Conservation (phyloP, 2,888 invertebrate genomes). For the Psylliodes chrysocephalus region DNA sequence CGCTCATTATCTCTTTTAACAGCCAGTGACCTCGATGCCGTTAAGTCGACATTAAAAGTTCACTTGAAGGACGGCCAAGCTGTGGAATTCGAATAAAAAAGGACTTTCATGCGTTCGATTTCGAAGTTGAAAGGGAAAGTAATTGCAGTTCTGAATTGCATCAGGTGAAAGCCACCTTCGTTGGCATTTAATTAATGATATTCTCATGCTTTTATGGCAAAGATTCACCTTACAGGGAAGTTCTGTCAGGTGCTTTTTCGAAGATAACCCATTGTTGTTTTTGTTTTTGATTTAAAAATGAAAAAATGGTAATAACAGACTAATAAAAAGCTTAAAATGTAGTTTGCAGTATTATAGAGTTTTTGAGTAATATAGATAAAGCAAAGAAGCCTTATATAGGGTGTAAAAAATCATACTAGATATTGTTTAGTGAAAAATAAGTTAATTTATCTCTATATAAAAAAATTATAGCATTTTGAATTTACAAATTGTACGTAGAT, state of each 20-base stretch:
- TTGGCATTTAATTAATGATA: conserved; percentile 20
- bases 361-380: too few relatives aligned
- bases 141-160: conserved; percentile 19
- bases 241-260: neutral
- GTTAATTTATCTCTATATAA: too few relatives aligned
- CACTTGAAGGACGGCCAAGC: conserved; percentile 6
- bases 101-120: conserved; percentile 31
- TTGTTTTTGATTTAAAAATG: too few relatives aligned
- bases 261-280: too few relatives aligned
- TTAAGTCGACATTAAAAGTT: conserved; percentile 4
- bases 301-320: too few relatives aligned
- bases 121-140: conserved; percentile 26
- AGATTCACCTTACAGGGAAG: conserved; percentile 11
- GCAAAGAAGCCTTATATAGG: too few relatives aligned
- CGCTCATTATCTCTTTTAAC: neutral
- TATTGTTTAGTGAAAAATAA: too few relatives aligned
- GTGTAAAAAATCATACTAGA: too few relatives aligned
- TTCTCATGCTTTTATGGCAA: conserved; percentile 16
- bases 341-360: too few relatives aligned
- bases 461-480: too few relatives aligned
- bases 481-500: too few relatives aligned
- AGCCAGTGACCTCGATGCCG: conserved; percentile 7
- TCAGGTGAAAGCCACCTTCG: conserved; percentile 22
- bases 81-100: conserved; percentile 18
- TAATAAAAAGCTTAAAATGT: too few relatives aligned